Evolutionary conservation across 2,113 vertebrate species (phyloP).

Genomic region (Balaeniceps rex): DNA sequence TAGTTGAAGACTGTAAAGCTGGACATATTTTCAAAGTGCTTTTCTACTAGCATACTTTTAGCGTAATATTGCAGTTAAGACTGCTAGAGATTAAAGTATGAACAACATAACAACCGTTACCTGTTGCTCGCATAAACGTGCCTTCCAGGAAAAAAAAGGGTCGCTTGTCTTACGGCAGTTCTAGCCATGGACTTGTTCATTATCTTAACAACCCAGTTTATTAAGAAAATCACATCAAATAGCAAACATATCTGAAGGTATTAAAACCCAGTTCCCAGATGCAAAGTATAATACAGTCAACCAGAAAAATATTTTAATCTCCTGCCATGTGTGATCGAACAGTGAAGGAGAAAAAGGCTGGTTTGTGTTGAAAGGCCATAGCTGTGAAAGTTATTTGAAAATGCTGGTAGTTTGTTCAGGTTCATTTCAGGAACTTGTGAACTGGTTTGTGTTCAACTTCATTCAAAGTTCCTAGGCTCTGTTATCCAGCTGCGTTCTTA

Average conservation of each 20-base stretch:
- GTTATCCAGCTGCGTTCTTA: neutral
- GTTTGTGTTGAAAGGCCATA: neutral
- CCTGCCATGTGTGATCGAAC: neutral
- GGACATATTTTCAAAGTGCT: neutral
- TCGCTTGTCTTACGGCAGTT: neutral
- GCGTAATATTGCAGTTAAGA: neutral
- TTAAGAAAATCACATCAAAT: neutral
- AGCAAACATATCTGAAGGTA: constrained; percentile 5
- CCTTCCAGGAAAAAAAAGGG: neutral
- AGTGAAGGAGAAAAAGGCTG: neutral
- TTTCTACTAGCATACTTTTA: neutral
- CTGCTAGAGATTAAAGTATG: neutral
- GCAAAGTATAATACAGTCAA: constrained; percentile 11
- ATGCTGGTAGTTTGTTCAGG: neutral
- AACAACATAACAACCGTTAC: neutral
- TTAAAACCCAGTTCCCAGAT: constrained; percentile 18
- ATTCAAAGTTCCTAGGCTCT: neutral
- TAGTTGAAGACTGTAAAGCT: neutral
- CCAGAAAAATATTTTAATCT: constrained; percentile 46
- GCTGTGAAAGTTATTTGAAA: neutral
- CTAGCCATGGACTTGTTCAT: neutral
- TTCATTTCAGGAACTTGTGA: neutral
- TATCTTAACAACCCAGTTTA: neutral
- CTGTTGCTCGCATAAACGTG: neutral
- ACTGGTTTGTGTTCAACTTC: neutral